Base-by-base conservation (phyloP, 2,888 invertebrate genomes). In the Cepaea hortensis region DNA sequence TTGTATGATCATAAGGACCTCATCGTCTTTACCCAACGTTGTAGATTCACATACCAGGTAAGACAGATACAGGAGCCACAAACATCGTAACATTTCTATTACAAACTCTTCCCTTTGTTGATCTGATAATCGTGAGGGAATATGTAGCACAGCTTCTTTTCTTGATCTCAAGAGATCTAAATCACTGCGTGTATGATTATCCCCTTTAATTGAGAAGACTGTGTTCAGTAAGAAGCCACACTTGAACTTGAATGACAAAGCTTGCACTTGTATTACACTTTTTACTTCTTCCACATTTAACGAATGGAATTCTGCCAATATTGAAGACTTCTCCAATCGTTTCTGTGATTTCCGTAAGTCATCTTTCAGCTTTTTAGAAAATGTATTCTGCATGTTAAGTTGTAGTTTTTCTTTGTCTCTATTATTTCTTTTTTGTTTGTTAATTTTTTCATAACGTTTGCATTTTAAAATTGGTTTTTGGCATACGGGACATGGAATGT, bases 311-410 rank as follows among this genome's bases (percentile, higher is more conserved):
- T 46, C 72, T 3, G 7, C 11, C 4, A 85, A 11, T 3, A 85
- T 15, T 55, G 23, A 2, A 11, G 79, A 85, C 13, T 48, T 65
- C 35, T 70, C 79, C 18, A 85, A 55, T 35, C 20, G 46, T 50
- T 20, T 3, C 23, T 48, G 55, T 20, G 61, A 80, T 35, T n/a
- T n/a, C 80, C 46, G 93, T 93, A 77, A 86, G 89, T 90, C 91
- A 92, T 7, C 23, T 61, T 61, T 79, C 18, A 85, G 55, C 7
- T 23, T 20, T 62, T 61, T 35, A n/a, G 23, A n/a, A 20, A 85
- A 35, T 2, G 18, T 18, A 6, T 18, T 76, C 23, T 73, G 9
- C n/a, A n/a, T 62, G 9, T n/a, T 48, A 35, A 87, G 68, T 46
- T 46, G 50, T 0, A 6, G 3, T 35, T 87, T 84, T 50, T 18